Evolutionary conservation across 2,113 vertebrate genomes (phyloP), one percentile per base, ranked within the genome.

Genomic region (Vulpes lagopus): DNA sequence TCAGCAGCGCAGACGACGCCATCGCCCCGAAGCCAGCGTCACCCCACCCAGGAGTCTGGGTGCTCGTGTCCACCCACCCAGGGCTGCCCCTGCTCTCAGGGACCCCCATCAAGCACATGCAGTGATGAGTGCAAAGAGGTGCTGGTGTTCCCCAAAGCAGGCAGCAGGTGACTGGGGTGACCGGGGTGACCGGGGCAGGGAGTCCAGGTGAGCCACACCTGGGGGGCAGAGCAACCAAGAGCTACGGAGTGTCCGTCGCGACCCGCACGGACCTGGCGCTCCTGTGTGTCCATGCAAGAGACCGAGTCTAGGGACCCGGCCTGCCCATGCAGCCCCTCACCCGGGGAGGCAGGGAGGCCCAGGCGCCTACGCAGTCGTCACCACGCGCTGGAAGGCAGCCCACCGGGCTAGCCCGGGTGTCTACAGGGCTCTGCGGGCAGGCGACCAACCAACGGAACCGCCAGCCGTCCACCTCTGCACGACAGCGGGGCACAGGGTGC

Each of bases 51-150:
- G 49, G 25, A 32, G 55, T n/a, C 19, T 43, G 43, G 5, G 43
- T 43, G 43, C 43, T 43, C 7, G 19, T 1, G 2, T 89, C 27
- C n/a, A 8, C 23, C 15, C 43, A 43, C 43, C 0, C 30, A 8
- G 32, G 65, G 15, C 1, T 43, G 55, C 30, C 35, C 8, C 25
- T 20, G 6, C 25, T 74, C 55, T 1, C 17, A 20, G 69, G 11
- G 30, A 59, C 15, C 57, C 55, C 22, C 27, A 16, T 32, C 15
- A 16, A 9, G 14, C 16, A 30, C 51, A 49, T 49, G 27, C 27
- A 51, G 12, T 8, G 32, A 43, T 25, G 15, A 71, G 15, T 62
- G 3, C 6, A 62, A 51, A 65, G 43, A 22, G 14, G 32, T 22
- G n/a, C 5, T 62, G 3, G 67, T 64, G 11, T 38, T 25, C 55